Evolutionary conservation across 1,140 invertebrate genomes (phyloP), one percentile per base, ranked within the genome.

Genomic region (Geopemphigus sp.): DNA sequence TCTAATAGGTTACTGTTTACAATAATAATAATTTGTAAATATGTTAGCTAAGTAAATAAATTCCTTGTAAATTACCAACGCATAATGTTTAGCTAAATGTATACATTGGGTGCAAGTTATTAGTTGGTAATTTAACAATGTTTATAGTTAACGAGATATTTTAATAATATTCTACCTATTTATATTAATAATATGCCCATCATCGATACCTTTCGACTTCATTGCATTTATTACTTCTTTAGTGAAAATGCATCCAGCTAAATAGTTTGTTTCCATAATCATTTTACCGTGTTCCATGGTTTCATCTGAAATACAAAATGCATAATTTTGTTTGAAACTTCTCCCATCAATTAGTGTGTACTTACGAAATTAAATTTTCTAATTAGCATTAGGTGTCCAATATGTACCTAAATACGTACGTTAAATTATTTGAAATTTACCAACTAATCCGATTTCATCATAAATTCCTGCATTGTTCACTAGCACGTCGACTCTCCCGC

Each of bases 141-240:
- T n/a, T n/a, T n/a, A n/a, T n/a, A n/a, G n/a, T n/a, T n/a, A 39
- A 39, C 8, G 8, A 39, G 32, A 39, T 39, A 8, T 8, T 39
- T 39, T 39, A 39, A 39, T 39, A 39, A 39, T 39, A 39, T 47
- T 17, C 68, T 80, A 89, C 89, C 89, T 90, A 84, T 89, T 90
- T 47, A 92, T 87, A 80, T 90, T 88, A 70, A 92, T 88, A 80
- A 92, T 88, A 82, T 92, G 91, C 3, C 91, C 91, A 82, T 90
- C 87, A 53, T 83, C 74, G 17, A 76, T 59, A 56, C 53, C 56
- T 39, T 81, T 56, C 15, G 54, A 29, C 22, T 82, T 82, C 89
- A 91, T 91, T 10, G 86, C 85, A 72, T 87, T 86, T 0, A 90
- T 83, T 5, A 87, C 84, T 83, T 90, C 88, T 47, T 87, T 84